Evolutionary conservation across 2,113 vertebrate species (phyloP).

Genomic region (Trichechus manatus): DNA sequence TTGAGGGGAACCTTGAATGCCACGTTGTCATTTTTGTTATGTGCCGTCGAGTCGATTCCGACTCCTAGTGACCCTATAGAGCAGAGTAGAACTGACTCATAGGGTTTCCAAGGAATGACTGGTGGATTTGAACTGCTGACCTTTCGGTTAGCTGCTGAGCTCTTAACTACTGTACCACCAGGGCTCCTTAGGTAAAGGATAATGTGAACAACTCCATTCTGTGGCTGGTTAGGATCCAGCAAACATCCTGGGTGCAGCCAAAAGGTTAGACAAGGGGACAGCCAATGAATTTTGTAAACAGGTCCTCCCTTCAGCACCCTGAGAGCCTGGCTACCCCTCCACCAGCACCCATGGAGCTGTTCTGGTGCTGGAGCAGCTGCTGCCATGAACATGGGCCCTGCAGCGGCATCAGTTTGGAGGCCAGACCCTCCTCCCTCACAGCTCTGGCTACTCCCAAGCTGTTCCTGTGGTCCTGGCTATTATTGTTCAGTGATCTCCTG

Average conservation of each 20-base stretch:
- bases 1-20: no score
- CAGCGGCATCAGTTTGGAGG: background rate
- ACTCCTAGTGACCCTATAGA: no score
- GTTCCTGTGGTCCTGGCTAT: background rate
- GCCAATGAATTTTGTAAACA: background rate
- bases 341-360: background rate
- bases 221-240: background rate
- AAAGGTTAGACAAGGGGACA: background rate
- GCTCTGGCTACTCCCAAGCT: conserved; percentile 3
- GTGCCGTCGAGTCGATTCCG: no score
- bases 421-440: background rate
- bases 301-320: background rate
- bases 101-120: no score
- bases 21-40: no score
- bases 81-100: no score
- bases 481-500: background rate
- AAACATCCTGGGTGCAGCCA: background rate
- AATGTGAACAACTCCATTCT: no score
- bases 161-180: no score
- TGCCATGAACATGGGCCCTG: background rate
- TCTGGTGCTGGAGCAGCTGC: background rate
- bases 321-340: background rate
- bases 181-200: background rate
- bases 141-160: no score
- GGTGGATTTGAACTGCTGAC: no score